These are phyloP conservation scores for Taxidea taxus DNA, from an alignment of 2,113 vertebrate genomes.

Conservation along the genomic window DNA sequence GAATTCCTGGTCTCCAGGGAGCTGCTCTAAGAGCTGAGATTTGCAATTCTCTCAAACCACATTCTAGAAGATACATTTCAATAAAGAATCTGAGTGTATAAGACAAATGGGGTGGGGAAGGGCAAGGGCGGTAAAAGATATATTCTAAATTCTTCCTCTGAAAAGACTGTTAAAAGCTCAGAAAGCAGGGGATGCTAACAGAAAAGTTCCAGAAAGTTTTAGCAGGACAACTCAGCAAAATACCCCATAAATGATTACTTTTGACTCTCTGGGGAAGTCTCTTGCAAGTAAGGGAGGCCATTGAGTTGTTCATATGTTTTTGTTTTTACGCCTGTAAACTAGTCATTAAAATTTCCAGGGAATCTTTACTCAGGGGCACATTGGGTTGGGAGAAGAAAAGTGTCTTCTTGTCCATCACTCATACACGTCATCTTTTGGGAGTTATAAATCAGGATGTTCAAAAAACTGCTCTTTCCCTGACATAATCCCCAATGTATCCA, in stretches of 20 bases:
- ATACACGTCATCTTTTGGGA: neutral
- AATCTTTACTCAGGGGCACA: neutral
- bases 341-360: constrained; percentile 46
- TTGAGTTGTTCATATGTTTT: constrained; percentile 1
- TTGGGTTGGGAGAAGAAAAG: neutral
- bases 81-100: neutral
- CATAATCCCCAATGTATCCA: neutral
- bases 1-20: neutral
- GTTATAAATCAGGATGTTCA: neutral
- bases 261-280: neutral
- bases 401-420: neutral
- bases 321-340: constrained; percentile 28
- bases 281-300: constrained; percentile 24
- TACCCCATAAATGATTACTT: neutral
- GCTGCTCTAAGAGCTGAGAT: neutral
- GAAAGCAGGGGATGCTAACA: neutral
- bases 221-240: constrained; percentile 25
- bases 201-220: constrained; percentile 55
- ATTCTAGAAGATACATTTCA: neutral
- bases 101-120: neutral
- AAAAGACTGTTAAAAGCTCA: constrained; percentile 10
- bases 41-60: neutral
- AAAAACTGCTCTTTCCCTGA: neutral
- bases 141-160: neutral
- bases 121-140: neutral